Base-by-base conservation (phyloP, 1,140 invertebrate species). In the Temnothorax nylanderi region DNA sequence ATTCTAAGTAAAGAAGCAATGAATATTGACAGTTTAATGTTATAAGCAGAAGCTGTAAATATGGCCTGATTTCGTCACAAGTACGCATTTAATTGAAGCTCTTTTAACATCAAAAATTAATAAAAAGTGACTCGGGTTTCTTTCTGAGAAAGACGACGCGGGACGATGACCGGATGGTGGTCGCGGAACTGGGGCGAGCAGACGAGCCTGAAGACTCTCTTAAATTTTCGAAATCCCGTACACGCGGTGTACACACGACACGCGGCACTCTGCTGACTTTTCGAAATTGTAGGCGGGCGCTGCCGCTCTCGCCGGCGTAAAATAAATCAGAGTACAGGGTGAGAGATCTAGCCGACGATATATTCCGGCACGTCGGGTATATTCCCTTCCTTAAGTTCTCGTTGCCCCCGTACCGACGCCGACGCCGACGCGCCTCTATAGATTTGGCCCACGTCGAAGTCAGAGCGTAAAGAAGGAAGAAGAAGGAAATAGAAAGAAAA, bases 271-370 rank as follows among this genome's bases (percentile, higher is more conserved):
- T 90, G 86, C 89, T 90, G 89, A 90, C 86, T 90, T 90, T 90
- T 90, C 80, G 89, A 90, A 90, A 90, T 90, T 78, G 86, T 90
- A 86, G 89, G 86, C 81, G 85, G 87, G 78, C 21, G 44, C 54
- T 62, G 54, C 76, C 44, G 85, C 86, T 64, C 67, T 81, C 76
- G 89, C 47, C 47, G 76, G 86, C 82, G 87, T 88, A 90, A 90
- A 90, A 90, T 90, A 90, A 90, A 90, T 90, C 89, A 90, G 86
- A 86, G 89, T 75, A 82, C 82, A 82, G 89, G 71, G 41, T 49
- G 89, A 90, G 89, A 90, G 75, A 90, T 90, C 77, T 86, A 80
- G 75, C 89, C 49, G 75, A 44, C 88, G 60, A 90, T 90, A 90
- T 90, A 89, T 90, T 76, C 76, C 34, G 71, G 60, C 64, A 64